Percentiles rank a stretch among this genome's conserved stretches.
Evolutionary conservation across 2,888 invertebrate species (phyloP).

Genomic region (Torymus tubicola): DNA sequence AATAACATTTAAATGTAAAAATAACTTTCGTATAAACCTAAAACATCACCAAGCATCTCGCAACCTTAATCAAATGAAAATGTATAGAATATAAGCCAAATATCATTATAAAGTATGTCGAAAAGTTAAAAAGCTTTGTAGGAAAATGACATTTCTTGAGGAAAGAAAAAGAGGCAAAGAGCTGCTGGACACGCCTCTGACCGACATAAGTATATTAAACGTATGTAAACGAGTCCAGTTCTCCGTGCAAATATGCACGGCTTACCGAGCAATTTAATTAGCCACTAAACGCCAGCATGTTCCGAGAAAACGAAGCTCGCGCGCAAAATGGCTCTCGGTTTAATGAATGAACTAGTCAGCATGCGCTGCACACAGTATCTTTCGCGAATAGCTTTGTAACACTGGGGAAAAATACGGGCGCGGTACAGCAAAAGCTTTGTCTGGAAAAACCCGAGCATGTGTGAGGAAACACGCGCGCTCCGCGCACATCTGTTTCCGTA

Average conservation of each 20-base stretch:
- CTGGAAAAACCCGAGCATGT: background rate
- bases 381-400: background rate
- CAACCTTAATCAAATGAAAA: too few species aligned
- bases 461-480: background rate
- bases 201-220: slow-evolving; percentile 17
- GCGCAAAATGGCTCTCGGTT: background rate
- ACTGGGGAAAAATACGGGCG: slow-evolving; percentile 1
- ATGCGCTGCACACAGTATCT: background rate
- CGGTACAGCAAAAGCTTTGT: too few species aligned
- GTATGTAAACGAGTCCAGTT: slow-evolving; percentile 6
- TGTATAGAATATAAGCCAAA: too few species aligned
- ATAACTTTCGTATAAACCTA: too few species aligned
- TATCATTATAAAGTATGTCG: too few species aligned
- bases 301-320: slow-evolving; percentile 1
- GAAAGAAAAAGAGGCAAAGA: background rate
- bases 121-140: too few species aligned
- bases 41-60: too few species aligned
- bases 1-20: too few species aligned
- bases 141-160: too few species aligned
- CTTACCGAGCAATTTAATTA: slow-evolving; percentile 30
- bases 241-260: slow-evolving; percentile 16
- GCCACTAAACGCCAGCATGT: slow-evolving; percentile 14
- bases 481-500: background rate
- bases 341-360: slow-evolving; percentile 28
- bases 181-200: background rate